Percentiles rank a stretch among this genome's conserved stretches.
Evolutionary conservation across 2,888 invertebrate species (phyloP).

Genomic region (Erebia epiphron): DNA sequence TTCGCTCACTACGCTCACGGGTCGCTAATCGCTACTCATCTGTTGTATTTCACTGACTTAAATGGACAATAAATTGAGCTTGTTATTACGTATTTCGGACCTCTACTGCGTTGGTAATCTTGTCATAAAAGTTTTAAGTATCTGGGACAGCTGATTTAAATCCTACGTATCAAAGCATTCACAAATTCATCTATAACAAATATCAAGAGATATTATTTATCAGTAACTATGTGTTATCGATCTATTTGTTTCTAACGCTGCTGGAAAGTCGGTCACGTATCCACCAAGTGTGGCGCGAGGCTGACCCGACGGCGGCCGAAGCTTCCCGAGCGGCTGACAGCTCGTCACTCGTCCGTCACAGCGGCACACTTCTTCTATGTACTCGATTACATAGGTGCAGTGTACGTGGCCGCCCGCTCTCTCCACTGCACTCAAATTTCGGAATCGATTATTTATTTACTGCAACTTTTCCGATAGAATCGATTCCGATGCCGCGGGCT

Average conservation of each 20-base stretch:
- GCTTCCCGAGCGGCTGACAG: slow-evolving; percentile 70
- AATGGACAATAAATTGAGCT: too few relatives aligned
- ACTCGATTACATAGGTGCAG: slow-evolving; percentile 51
- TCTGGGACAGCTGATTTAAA: neutral
- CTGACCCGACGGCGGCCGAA: slow-evolving; percentile 57
- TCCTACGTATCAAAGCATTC: neutral
- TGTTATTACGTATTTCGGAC: too few relatives aligned
- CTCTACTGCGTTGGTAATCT: too few relatives aligned
- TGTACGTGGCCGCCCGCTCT: slow-evolving; percentile 62
- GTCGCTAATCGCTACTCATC: too few relatives aligned
- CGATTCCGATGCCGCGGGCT: slow-evolving; percentile 38
- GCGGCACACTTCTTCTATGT: slow-evolving; percentile 74
- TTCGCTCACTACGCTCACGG: neutral
- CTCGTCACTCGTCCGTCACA: slow-evolving; percentile 76
- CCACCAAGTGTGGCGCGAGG: slow-evolving; percentile 33
- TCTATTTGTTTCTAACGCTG: slow-evolving; percentile 38
- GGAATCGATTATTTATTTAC: slow-evolving; percentile 42
- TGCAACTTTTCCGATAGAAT: slow-evolving; percentile 47
- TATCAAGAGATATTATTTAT: slow-evolving; percentile 4
- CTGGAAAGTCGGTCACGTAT: slow-evolving; percentile 36
- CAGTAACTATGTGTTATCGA: slow-evolving; percentile 26
- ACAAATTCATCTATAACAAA: neutral
- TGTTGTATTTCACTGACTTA: too few relatives aligned
- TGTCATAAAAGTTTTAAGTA: too few relatives aligned
- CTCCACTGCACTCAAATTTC: slow-evolving; percentile 61